Conservation (phyloP, 1,140 invertebrate species). For the Melanaphis sacchari region DNA sequence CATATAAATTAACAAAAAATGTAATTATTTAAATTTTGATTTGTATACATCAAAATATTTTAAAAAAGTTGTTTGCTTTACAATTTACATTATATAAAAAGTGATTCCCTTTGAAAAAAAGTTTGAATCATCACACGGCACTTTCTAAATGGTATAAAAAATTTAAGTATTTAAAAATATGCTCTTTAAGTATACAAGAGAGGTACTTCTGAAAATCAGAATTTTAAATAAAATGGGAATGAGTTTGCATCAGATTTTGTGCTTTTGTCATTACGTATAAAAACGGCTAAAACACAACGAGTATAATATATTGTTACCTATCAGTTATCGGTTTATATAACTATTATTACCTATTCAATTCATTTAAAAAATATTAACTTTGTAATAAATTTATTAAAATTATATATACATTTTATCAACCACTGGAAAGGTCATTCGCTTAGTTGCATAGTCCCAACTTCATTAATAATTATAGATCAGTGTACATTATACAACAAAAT, state of each 20-base stretch:
- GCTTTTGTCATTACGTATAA: not conserved
- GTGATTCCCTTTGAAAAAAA: not conserved
- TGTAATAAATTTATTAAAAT: not conserved
- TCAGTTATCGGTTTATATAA: not conserved
- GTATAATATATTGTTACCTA: not conserved
- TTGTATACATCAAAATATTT: not conserved
- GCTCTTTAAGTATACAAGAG: not conserved
- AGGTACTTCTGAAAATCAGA: not conserved
- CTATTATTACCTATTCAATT: not conserved
- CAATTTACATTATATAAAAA: not conserved
- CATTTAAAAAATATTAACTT: not conserved
- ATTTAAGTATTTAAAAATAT: not conserved
- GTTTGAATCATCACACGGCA: not conserved
- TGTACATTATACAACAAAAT: not conserved
- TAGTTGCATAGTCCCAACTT: not conserved
- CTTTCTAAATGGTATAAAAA: not conserved
- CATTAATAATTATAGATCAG: not conserved
- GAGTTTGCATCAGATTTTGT: not conserved
- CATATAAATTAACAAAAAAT: not conserved
- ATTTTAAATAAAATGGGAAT: not conserved
- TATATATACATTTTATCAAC: not conserved
- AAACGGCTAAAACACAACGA: not conserved
- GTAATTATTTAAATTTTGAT: not conserved
- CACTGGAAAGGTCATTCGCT: conserved; percentile 35
- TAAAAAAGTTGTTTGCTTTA: not conserved